Evolutionary conservation across 2,113 vertebrate species (phyloP).

Genomic region (Butorides virescens): DNA sequence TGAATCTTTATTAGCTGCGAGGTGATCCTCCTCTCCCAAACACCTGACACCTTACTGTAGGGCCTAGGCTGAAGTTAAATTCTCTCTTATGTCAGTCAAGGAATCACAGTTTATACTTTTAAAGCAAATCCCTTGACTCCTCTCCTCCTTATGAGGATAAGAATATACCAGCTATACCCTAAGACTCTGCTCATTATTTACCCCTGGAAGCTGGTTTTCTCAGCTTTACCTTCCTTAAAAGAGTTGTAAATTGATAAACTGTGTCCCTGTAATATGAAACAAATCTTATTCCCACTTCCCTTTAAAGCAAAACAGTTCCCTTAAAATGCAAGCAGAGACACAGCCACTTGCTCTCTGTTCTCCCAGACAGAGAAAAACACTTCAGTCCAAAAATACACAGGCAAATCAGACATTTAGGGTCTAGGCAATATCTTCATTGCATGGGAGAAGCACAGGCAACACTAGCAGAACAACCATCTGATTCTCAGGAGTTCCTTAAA

Average conservation of each 20-base stretch:
- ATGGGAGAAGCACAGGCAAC: neutral
- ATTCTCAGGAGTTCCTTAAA: neutral
- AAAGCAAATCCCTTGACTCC: neutral
- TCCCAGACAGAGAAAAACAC: neutral
- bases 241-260: neutral
- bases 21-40: neutral
- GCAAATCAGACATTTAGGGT: neutral
- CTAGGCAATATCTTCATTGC: neutral
- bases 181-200: neutral
- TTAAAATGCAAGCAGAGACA: neutral
- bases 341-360: neutral
- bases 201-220: neutral
- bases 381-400: neutral
- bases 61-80: neutral
- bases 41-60: neutral
- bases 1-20: neutral
- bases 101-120: neutral
- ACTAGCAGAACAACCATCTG: neutral
- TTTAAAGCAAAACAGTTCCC: neutral
- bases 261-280: neutral
- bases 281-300: neutral
- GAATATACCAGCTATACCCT: neutral
- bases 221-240: neutral
- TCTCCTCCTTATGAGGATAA: neutral
- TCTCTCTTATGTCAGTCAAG: neutral